Evolutionary conservation across 2,888 invertebrate genomes (phyloP), one percentile per base, ranked within the genome.

Genomic region (Linnaemya vulpina): DNA sequence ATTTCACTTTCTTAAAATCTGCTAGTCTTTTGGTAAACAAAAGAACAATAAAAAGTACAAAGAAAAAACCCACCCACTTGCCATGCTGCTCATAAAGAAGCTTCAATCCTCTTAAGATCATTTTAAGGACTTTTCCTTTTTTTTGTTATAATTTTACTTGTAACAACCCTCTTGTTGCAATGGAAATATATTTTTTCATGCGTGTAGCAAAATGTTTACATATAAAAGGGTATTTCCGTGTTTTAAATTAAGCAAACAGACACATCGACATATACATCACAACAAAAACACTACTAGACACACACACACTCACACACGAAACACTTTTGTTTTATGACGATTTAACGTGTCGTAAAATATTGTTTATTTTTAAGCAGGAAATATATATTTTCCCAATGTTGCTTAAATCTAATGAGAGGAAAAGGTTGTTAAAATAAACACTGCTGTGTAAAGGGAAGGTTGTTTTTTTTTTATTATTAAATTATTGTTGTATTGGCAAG

Each of bases 51-150:
- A 63, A 15, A 22, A 22, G 22, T 0, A 22, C 10, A 13, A 25
- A 9, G n/a, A 43, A 15, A 22, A 22, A n/a, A 43, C 22, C 13
- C 35, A 49, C 49, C 17, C 15, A 13, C 38, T 25, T 9, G 40
- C 20, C 9, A 8, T 38, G 15, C 46, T 55, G n/a, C 20, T 30
- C 1, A 43, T 25, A 35, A 75, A 49, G 25, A 81, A 22, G 46
- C 15, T 35, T 62, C 38, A 70, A 75, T 81, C 58, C 68, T 55
- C 68, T 81, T 75, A 70, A 68, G 62, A 73, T 60, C 67, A 75
- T 81, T 71, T 63, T 35, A 71, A 71, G 63, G n/a, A 38, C 58
- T 53, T 70, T 53, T 43, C 13, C 46, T 46, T 25, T 25, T 43
- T 17, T 46, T 43, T 11, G 11, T 49, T 20, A 25, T 55, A 74